Percentiles rank a stretch among this genome's conserved stretches.
Conservation (phyloP, 30 jellyfish, hydroid and myxozoan species). For the Turritopsis dohrnii region DNA sequence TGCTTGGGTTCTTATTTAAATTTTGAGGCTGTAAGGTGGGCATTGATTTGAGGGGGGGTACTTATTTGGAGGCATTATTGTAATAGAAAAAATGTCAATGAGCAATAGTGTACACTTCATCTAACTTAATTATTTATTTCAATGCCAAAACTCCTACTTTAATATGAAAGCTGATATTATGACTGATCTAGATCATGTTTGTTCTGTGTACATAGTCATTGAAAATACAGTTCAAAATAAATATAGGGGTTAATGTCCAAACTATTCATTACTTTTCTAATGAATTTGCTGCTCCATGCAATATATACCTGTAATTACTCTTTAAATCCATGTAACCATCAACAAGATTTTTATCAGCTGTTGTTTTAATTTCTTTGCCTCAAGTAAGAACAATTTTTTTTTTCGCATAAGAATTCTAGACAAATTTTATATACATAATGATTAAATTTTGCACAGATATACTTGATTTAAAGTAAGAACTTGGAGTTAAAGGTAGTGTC, state of each 20-base stretch:
- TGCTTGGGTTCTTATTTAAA: background rate
- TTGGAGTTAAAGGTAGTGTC: background rate
- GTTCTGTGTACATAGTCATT: background rate
- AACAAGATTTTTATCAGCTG: background rate
- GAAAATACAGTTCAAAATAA: background rate
- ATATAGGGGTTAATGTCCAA: background rate
- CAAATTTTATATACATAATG: too few relatives aligned
- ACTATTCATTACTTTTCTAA: background rate
- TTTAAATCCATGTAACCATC: background rate
- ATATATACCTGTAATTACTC: background rate
- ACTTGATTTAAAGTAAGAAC: background rate
- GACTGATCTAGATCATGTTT: background rate
- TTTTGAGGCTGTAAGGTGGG: background rate
- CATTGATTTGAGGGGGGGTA: background rate
- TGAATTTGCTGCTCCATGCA: background rate
- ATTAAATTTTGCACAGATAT: background rate
- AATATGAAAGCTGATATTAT: too few relatives aligned
- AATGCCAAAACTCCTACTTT: background rate
- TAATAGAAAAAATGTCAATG: background rate
- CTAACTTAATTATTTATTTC: background rate
- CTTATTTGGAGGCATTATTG: background rate
- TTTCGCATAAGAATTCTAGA: background rate
- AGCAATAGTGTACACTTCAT: background rate
- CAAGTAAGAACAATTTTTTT: background rate
- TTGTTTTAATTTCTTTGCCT: background rate